Base-by-base conservation (phyloP, 2,113 vertebrate genomes). In the Platichthys stellatus region DNA sequence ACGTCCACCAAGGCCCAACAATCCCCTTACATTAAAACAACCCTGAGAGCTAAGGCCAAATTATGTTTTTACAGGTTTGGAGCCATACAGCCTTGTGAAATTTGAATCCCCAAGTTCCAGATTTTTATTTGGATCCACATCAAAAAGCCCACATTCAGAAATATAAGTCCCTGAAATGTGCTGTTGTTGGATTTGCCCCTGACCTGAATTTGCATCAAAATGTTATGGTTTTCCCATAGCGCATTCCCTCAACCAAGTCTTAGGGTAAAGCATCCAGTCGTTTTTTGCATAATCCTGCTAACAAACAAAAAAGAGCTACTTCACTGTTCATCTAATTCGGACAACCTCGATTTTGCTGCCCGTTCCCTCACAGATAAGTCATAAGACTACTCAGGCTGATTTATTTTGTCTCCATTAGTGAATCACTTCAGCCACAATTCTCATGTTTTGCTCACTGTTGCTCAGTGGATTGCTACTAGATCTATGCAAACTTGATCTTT, bases 401-500 rank as follows among this genome's bases (percentile, higher is more conserved):
- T 56, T n/a, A 24, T 49, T 69, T 57, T 26, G 5, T 13, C 18
- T n/a, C 47, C 24, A 20, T n/a, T 51, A 51, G n/a, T 11, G 15
- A 64, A 47, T 47, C 23, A 2, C n/a, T 13, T 2, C 12, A 13
- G 10, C 59, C 59, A 12, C 35, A 43, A 43, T 75, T 61, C 53
- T 31, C 38, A 4, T 51, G 63, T 24, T 21, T 49, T 65, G 40
- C 54, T 63, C 53, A 53, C 69, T 56, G 51, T 26, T 20, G 21
- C 61, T 57, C 35, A 35, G 11, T 61, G 28, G 31, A 56, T 62
- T 70, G 56, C 38, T 43, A 57, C 21, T 67, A 17, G 43, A 24
- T 73, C 38, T 12, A 13, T 64, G 45, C 56, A 76, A 47, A 76
- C 9, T 51, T 51, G 49, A 61, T 63, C 24, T 65, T 49, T n/a